A percentile compares a stretch with the other conserved stretches of the same genome.
Conservation (phyloP, 1,140 invertebrate species). For the Microplitis mediator region DNA sequence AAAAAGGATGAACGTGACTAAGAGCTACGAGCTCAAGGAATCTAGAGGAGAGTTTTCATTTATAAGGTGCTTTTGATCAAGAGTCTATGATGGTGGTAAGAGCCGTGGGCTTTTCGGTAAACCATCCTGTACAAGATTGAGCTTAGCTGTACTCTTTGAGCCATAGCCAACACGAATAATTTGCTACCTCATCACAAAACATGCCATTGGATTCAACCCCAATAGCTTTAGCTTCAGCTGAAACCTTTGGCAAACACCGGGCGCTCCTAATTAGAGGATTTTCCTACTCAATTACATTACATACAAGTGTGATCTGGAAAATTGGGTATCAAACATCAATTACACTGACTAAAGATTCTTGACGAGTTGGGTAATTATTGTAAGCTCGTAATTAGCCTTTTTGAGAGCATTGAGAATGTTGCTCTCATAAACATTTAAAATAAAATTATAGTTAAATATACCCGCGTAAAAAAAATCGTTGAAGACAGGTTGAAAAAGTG, state of each 20-base stretch:
- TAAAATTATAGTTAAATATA: no score
- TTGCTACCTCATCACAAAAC: not conserved
- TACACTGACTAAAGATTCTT: no score
- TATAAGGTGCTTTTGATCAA: constrained; percentile 14
- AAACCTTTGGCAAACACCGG: not conserved
- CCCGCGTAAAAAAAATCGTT: no score
- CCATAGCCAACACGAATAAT: constrained; percentile 10
- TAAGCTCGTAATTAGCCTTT: not conserved
- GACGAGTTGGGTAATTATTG: not conserved
- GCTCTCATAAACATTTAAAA: no score
- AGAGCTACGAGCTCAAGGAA: not conserved
- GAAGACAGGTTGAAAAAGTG: no score
- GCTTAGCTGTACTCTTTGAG: constrained; percentile 7
- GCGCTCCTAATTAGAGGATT: constrained; percentile 15
- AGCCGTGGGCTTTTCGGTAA: constrained; percentile 2
- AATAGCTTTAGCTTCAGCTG: not conserved
- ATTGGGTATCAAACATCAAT: not conserved
- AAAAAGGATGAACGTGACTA: not conserved
- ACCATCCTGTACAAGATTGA: not conserved
- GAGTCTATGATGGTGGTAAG: constrained; percentile 5
- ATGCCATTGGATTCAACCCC: constrained; percentile 14
- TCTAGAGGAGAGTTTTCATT: not conserved
- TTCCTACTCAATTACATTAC: not conserved
- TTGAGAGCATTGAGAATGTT: not conserved
- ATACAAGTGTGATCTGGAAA: not conserved